Percentiles rank a stretch among this genome's conserved stretches.
Conservation (phyloP, 2,888 invertebrate genomes). For the Andrena fulva region DNA sequence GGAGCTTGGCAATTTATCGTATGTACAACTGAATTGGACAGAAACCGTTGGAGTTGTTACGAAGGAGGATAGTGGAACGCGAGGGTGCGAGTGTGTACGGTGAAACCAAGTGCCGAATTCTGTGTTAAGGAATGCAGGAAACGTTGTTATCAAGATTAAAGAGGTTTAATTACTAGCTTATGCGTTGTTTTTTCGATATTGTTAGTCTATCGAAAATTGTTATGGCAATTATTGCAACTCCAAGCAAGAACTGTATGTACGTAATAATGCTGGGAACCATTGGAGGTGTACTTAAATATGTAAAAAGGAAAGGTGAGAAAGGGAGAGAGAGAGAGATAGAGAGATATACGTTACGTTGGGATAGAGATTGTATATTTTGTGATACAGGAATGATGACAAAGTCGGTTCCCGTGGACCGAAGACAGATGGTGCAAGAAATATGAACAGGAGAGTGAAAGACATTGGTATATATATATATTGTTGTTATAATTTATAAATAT, state of each 20-base stretch:
- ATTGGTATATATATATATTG: conserved; percentile 64
- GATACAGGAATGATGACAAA: conserved; percentile 71
- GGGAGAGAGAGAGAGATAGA: conserved; percentile 49
- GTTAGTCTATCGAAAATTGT: conserved; percentile 42
- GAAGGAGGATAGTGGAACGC: conserved; percentile 9
- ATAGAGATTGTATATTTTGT: conserved; percentile 82
- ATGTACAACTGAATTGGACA: conserved; percentile 20
- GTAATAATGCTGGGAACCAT: conserved; percentile 41
- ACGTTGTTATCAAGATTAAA: conserved; percentile 53
- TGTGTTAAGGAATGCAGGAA: conserved; percentile 39
- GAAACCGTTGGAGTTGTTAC: background rate
- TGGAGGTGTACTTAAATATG: conserved; percentile 66
- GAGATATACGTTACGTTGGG: conserved; percentile 74
- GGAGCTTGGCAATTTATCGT: conserved; percentile 45
- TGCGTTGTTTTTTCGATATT: conserved; percentile 42
- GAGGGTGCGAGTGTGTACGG: background rate
- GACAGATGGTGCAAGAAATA: conserved; percentile 25
- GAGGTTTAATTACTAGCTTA: conserved; percentile 36
- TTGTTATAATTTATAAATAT: conserved; percentile 74
- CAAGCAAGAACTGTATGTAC: conserved; percentile 53
- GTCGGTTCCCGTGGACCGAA: conserved; percentile 27
- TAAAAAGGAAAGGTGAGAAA: conserved; percentile 63
- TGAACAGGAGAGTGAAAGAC: conserved; percentile 55
- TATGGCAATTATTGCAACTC: conserved; percentile 37
- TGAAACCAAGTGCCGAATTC: conserved; percentile 62